phyloP scores from a whole-genome alignment of 2,888 invertebrate genomes.

The Ecdyonurus torrentis region DNA sequence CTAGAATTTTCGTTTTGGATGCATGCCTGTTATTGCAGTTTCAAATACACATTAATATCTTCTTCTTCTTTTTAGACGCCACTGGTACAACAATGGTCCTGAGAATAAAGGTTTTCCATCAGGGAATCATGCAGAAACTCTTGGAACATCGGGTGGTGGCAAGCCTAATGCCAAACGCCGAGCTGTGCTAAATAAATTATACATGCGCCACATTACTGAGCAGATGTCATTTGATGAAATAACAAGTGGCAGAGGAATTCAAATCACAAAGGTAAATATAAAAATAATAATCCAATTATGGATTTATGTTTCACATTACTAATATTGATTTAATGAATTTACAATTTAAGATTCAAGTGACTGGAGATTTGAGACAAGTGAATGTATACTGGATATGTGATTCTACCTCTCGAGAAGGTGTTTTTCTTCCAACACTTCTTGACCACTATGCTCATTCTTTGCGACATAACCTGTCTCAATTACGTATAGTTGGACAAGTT shows the following conservation, averaged over 20 bases:
- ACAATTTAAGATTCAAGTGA: conserved; percentile 37
- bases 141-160: neutral
- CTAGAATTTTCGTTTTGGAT: too few species aligned
- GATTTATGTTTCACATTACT: neutral
- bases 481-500: conserved; percentile 56
- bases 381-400: conserved; percentile 50
- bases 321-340: neutral
- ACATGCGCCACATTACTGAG: conserved; percentile 66
- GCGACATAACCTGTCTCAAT: conserved; percentile 52
- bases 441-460: conserved; percentile 38
- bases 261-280: conserved; percentile 44
- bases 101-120: conserved; percentile 3
- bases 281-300: neutral
- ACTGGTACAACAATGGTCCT: conserved; percentile 6
- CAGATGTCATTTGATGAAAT: conserved; percentile 55
- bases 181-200: conserved; percentile 56
- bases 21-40: too few species aligned
- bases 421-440: conserved; percentile 33
- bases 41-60: too few species aligned
- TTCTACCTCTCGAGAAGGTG: conserved; percentile 27
- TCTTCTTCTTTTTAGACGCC: neutral
- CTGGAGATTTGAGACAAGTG: conserved; percentile 44
- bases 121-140: neutral
- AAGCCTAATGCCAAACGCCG: conserved; percentile 29
- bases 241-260: conserved; percentile 41